Base-by-base conservation (phyloP, 2,797 vertebrate species). In the Tenualosa ilisha region DNA sequence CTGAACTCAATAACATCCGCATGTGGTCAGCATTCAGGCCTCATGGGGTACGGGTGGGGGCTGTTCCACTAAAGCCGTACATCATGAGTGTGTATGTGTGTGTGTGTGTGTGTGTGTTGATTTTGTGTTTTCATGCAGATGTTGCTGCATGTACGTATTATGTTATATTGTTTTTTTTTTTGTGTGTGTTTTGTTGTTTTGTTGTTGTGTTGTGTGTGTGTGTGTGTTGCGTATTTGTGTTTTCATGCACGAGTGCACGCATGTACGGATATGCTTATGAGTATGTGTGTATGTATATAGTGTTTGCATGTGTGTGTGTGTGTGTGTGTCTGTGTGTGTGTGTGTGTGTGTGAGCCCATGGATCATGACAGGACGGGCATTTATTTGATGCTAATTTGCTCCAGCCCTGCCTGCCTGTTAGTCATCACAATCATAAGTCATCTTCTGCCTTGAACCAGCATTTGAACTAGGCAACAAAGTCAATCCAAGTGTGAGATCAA, bases 391-490 rank as follows among this genome's bases (percentile, higher is more conserved):
- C 85, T 72, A 37, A 83, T 89, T 83, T 81, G 43, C 81, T 84
- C 86, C 68, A 79, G 61, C 65, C 88, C 87, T 65, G 50, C 84
- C 82, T 51, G 26, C 31, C 31, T 31, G 31, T 88, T 5, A 54
- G 63, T 83, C 59, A 61, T 24, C 31, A 49, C 81, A 37, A 72
- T 86, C 72, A 83, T 87, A 72, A 75, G 22, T 86, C 82, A 61
- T 84, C 54, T 84, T 87, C 83, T 84, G 51, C 87, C n/a, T 87
- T 46, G 31, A 31, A 31, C 31, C 53, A 46, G 61, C n/a, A 81
- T 17, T 85, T 72, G 84, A 83, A 88, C 86, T 72, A 83, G 86
- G 84, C 88, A 83, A 82, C 83, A 81, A 72, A 40, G 85, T 56
- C 53, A 84, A 85, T 82, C 53, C 65, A 84, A 86, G 89, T 84